Evolutionary conservation across 1,140 invertebrate species (phyloP), one percentile per base, ranked within the genome.

Genomic region (Pseudomyrmex pallidus): DNA sequence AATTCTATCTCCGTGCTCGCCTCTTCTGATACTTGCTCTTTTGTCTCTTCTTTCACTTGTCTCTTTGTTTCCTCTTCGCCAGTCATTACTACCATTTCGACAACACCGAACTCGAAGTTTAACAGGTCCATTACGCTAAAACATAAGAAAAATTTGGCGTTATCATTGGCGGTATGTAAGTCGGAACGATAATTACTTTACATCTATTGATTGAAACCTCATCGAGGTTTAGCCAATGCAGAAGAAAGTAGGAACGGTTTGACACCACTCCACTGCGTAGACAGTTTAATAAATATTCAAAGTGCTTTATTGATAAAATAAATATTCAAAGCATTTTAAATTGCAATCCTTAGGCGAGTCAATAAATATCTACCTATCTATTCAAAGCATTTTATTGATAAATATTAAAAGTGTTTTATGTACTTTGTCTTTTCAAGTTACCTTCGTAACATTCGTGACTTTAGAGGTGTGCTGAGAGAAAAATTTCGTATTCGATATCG

Each of bases 121-220:
- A 90, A 61, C 0, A 85, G 88, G 64, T 91, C 87, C 9, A 63
- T 13, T 12, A 54, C 1, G 17, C 90, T 91, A 90, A 84, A 91
- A 91, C 90, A 91, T 25, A 83, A 73, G 83, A 83, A 68, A 35
- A 10, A 17, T 1, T 61, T 61, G 8, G 12, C 25, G 68, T 87
- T 87, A 87, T 25, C 9, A 10, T 72, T 50, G 56, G n/a, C 12
- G 52, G 2, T 52, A 52, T 13, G 46, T 12, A 13, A 22, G 15
- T 8, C 22, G 10, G 9, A 7, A 54, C 35, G 3, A 4, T 52
- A 20, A 15, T 48, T 20, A 20, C 5, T 35, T 1, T 35, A 35
- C 5, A 3, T 35, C 35, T 35, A 35, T 35, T 35, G 35, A 1
- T 35, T 35, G 35, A 35, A 35, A 35, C 35, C 35, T 35, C 35